Conservation (phyloP, 2,113 vertebrate species). For the Epinephelus cyanopodus region DNA sequence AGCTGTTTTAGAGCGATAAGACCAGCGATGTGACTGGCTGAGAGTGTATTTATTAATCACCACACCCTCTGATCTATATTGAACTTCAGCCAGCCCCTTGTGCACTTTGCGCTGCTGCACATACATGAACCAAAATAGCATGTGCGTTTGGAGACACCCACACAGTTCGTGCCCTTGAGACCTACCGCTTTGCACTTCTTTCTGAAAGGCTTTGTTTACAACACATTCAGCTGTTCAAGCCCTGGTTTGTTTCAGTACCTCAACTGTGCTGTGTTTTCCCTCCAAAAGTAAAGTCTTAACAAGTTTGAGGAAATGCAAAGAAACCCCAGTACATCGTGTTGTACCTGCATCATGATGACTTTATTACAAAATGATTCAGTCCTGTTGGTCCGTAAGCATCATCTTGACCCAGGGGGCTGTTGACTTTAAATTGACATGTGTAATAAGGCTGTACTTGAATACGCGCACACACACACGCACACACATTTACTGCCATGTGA, state of each 20-base stretch:
- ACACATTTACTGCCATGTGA: conserved; percentile 6
- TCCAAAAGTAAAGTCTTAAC: not conserved
- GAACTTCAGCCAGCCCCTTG: not conserved
- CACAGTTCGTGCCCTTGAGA: not conserved
- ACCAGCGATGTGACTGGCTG: not conserved
- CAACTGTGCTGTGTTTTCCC: not conserved
- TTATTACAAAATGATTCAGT: not conserved
- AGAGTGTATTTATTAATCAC: not conserved
- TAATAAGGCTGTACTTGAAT: conserved; percentile 29
- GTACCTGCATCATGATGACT: not conserved
- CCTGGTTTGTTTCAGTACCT: not conserved
- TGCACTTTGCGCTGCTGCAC: not conserved
- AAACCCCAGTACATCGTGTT: not conserved
- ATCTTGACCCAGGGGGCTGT: conserved; percentile 1
- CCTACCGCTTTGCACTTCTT: not conserved
- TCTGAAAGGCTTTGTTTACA: not conserved
- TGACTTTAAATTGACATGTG: conserved; percentile 30
- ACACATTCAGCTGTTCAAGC: not conserved
- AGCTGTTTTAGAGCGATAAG: conserved; percentile 13
- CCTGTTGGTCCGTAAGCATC: not conserved
- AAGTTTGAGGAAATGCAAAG: not conserved
- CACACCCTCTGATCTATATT: conserved; percentile 15
- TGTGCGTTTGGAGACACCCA: not conserved
- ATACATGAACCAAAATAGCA: not conserved
- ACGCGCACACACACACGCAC: not conserved